phyloP scores from a whole-genome alignment of 2,888 invertebrate species.

The Pristionchus arcanus region DNA sequence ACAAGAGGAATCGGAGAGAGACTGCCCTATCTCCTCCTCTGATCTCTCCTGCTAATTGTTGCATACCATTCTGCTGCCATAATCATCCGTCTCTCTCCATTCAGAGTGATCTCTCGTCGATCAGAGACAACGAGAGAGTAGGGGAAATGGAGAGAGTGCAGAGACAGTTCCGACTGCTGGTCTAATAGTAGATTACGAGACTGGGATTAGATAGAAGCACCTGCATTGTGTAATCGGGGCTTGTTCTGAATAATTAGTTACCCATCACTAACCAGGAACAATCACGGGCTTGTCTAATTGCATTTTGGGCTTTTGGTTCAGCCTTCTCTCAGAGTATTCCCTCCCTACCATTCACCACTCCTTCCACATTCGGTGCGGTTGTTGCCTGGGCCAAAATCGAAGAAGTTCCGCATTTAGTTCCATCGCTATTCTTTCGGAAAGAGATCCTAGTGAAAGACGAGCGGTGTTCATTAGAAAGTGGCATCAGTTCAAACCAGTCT shows the following conservation, averaged over 20 bases:
- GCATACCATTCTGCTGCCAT: neutral
- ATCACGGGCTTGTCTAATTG: neutral
- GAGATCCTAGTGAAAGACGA: too few relatives aligned
- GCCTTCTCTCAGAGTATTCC: too few relatives aligned
- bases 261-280: neutral
- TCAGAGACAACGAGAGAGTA: neutral
- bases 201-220: neutral
- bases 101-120: neutral
- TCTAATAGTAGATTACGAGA: neutral
- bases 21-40: neutral
- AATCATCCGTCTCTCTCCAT: too few relatives aligned
- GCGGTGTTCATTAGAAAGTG: neutral
- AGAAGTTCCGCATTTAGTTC: too few relatives aligned
- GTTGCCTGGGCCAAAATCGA: too few relatives aligned
- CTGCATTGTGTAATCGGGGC: neutral
- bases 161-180: neutral
- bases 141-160: neutral
- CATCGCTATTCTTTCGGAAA: too few relatives aligned
- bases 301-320: too few relatives aligned
- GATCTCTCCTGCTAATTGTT: constrained; percentile 39
- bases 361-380: too few relatives aligned
- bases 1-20: neutral
- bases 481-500: constrained; percentile 13
- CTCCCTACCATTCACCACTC: too few relatives aligned
- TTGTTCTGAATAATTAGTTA: neutral